Evolutionary conservation across 2,888 invertebrate genomes (phyloP), one percentile per base, ranked within the genome.

Genomic region (Epirrhoe alternata): DNA sequence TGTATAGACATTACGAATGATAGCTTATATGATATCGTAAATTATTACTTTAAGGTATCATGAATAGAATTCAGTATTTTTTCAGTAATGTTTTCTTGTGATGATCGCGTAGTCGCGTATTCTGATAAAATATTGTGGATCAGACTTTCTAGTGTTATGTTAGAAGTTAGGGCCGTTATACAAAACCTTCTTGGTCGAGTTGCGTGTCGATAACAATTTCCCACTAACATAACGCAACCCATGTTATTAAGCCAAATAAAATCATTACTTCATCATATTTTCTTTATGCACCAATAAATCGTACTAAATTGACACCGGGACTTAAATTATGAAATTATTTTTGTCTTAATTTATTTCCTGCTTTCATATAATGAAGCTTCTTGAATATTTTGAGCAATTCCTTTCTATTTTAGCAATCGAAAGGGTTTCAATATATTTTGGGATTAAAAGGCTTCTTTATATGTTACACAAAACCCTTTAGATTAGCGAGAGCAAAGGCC

Each of bases 401-500:
- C 31, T 67, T 57, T 53, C 14, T 53, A 51, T 55, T 64, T 50
- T 49, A 17, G 49, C 31, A 57, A 61, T 50, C 56, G 55, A 50
- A 17, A 31, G 67, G 56, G 66, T 69, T 74, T 69, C 71, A 64
- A 72, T 75, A 74, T 73, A 71, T 73, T 73, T 70, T 58, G 61
- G 50, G 70, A 73, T 77, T 74, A 74, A 72, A 72, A 71, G 64
- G 69, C 72, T 71, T 70, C 72, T 70, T 69, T 73, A 71, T 68
- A 71, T 66, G 73, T 65, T 70, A 70, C 70, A 70, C 71, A 71
- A 70, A 74, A 69, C 74, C 72, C 70, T 73, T 74, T 72, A 69
- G 75, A 74, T 77, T 74, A 74, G 74, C 69, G 70, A 59, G 66
- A 72, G 73, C 73, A 69, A 79, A 77, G 78, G 80, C 81, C 85